Base-by-base conservation (phyloP, 2,113 vertebrate genomes). In the Cololabis saira region DNA sequence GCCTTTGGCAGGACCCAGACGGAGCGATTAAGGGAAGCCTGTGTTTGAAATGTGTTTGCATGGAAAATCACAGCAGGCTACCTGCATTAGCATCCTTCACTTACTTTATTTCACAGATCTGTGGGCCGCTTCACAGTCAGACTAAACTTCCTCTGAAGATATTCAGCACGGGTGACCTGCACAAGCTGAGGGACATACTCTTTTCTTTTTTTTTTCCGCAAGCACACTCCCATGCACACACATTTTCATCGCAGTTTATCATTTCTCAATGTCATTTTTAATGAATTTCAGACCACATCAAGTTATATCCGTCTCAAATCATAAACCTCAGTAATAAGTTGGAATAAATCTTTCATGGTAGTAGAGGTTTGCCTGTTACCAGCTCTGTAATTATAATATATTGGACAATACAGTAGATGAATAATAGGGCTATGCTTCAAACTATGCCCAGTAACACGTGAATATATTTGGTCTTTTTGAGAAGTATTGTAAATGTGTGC, bases 191-290 rank as follows among this genome's bases (percentile, higher is more conserved):
- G 64, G 57, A 51, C 67, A 11, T 7, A 18, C 14, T 24, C 6
- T 54, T 24, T 24, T 18, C 6, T 15, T 12, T 61, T 61, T 47
- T 58, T 37, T 11, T 37, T 11, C 24, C 43, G 15, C 50, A 18
- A 55, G 50, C 56, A 52, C 57, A 58, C 53, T 59, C 67, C 37
- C 48, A 65, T 14, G 21, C 48, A 44, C 59, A 33, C 51, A 54
- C 80, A 54, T 15, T 67, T 66, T 64, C 14, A 44, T 61, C 43
- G 50, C 13, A 4, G 22, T 78, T 68, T 61, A 87, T 87, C 81
- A 62, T 89, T 82, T 64, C 76, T 90, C 91, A 88, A 86, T 92
- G 92, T 91, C 91, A 89, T 76, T 80, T 88, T 89, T 89, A 92
- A 92, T 91, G 82, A 91, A 87, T 83, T 60, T 82, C 51, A 85